These are phyloP conservation scores for Arctocebus calabarensis DNA, from an alignment of 2,797 vertebrate species.

Conservation along the genomic window DNA sequence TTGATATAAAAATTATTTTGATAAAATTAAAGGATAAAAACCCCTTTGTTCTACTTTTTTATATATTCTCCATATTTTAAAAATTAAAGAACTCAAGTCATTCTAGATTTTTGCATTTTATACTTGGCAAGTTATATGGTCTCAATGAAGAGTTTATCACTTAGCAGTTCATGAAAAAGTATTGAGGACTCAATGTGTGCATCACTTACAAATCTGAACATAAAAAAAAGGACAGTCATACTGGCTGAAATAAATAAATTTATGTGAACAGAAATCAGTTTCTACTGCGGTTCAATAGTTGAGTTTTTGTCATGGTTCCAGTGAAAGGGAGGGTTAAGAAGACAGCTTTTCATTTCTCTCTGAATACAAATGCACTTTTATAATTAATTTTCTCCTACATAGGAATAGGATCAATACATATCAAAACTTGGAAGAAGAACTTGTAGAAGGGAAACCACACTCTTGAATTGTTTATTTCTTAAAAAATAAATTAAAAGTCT, in stretches of 20 bases:
- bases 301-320: background rate
- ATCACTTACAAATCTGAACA: background rate
- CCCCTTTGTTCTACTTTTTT: background rate
- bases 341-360: conserved; percentile 15
- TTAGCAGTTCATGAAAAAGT: conserved; percentile 28
- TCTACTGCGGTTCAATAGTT: background rate
- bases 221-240: background rate
- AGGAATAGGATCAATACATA: background rate
- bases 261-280: background rate
- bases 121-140: background rate
- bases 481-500: conserved; percentile 33
- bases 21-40: conserved; percentile 46
- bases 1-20: background rate
- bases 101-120: conserved; percentile 30
- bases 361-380: background rate
- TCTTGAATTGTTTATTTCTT: conserved; percentile 23
- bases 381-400: background rate
- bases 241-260: background rate
- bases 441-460: background rate
- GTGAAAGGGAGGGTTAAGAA: background rate
- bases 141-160: conserved; percentile 32
- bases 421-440: background rate
- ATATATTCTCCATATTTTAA: background rate
- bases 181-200: background rate
- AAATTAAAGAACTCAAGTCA: conserved; percentile 14